Conservation (phyloP, 35 echinoderm and acorn worm genomes). For the Heliocidaris erythrogramma region DNA sequence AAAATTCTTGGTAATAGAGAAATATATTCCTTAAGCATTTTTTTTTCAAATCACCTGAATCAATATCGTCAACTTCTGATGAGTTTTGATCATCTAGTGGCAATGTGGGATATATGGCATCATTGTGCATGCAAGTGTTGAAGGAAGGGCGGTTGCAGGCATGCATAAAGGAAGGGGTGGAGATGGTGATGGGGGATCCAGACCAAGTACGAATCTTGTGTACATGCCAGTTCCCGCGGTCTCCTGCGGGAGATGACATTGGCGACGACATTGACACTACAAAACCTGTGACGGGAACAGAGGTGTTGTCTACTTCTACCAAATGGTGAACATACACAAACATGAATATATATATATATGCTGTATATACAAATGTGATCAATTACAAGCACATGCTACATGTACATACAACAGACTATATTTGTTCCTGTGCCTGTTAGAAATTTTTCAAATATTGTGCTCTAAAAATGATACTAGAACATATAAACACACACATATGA, state of each 20-base stretch:
- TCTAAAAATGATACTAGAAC: neutral
- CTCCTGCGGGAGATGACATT: neutral
- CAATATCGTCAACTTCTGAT: neutral
- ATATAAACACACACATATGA: neutral
- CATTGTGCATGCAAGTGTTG: neutral
- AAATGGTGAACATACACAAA: neutral
- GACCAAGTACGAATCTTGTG: slow-evolving; percentile 34
- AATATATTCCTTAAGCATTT: too few species aligned
- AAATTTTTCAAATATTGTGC: neutral
- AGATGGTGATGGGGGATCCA: slow-evolving; percentile 39
- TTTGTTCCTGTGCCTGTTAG: neutral
- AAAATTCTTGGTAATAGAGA: too few species aligned
- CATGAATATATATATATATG: neutral
- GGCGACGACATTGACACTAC: slow-evolving; percentile 18
- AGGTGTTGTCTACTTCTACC: slow-evolving; percentile 17
- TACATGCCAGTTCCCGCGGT: neutral
- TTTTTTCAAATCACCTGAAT: neutral
- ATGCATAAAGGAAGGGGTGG: slow-evolving; percentile 37
- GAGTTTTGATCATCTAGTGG: neutral
- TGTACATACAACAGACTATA: neutral
- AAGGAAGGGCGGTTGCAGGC: slow-evolving; percentile 28
- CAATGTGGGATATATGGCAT: neutral
- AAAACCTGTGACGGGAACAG: slow-evolving; percentile 15
- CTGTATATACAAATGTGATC: neutral
- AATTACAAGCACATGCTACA: neutral